Conservation (phyloP, 1,140 invertebrate genomes). For the Brachystomella parvula region DNA sequence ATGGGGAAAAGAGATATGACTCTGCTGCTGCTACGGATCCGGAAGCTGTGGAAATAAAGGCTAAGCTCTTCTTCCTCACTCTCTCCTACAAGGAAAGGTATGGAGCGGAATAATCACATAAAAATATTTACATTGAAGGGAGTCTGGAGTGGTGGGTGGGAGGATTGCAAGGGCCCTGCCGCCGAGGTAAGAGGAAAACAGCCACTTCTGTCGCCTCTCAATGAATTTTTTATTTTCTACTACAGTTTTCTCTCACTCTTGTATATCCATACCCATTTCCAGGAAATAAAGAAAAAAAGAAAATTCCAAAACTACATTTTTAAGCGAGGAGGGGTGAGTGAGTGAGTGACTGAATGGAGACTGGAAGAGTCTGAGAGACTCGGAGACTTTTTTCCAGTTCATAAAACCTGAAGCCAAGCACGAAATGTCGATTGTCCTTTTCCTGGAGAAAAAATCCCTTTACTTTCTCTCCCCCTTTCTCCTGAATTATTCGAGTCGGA, state of each 20-base stretch:
- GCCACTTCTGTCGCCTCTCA: not conserved
- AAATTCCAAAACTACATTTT: not conserved
- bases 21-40: not conserved
- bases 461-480: not conserved
- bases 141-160: no score
- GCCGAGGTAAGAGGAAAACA: not conserved
- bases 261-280: not conserved
- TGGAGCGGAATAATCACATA: constrained; percentile 6
- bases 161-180: no score
- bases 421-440: constrained; percentile 35
- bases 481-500: not conserved
- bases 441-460: constrained; percentile 1
- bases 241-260: no score
- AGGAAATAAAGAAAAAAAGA: not conserved
- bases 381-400: constrained; percentile 27
- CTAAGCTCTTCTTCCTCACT: no score
- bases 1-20: not conserved
- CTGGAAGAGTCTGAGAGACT: constrained; percentile 5
- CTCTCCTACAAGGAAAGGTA: no score
- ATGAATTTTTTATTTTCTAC: constrained; percentile 6
- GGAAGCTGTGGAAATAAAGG: not conserved
- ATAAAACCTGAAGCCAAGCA: constrained; percentile 34
- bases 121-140: constrained; percentile 8
- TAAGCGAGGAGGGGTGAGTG: not conserved
- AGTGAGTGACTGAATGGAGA: constrained; percentile 10